Percentiles rank a stretch among this genome's conserved stretches.
Evolutionary conservation across 2,888 invertebrate species (phyloP).

Genomic region (Acanthosepion pharaonis): DNA sequence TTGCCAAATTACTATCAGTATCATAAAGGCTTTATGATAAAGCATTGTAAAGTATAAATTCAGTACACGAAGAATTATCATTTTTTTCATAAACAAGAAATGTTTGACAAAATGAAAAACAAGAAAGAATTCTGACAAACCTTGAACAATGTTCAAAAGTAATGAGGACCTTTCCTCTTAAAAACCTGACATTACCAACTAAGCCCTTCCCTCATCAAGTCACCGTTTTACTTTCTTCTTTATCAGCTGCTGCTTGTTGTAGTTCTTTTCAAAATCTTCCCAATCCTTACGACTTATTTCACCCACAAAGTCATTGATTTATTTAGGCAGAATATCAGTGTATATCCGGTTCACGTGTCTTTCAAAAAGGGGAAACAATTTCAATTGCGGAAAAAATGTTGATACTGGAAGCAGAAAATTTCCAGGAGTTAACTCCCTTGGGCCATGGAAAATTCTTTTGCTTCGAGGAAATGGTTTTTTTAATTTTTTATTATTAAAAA

Average conservation of each 20-base stretch:
- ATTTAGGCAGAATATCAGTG: not conserved
- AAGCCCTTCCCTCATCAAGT: not conserved
- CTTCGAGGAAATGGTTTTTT: too few relatives aligned
- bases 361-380: not conserved
- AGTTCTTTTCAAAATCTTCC: not conserved
- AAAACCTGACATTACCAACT: not conserved
- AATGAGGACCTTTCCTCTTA: not conserved
- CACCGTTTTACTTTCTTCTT: not conserved
- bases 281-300: not conserved
- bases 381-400: too few relatives aligned
- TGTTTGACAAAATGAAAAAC: too few relatives aligned
- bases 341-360: not conserved
- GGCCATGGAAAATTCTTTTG: not conserved
- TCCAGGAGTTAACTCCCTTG: constrained; percentile 3
- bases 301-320: not conserved
- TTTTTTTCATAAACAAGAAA: too few relatives aligned
- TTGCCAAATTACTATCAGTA: too few relatives aligned
- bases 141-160: not conserved
- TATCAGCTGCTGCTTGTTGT: not conserved
- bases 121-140: too few relatives aligned
- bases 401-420: not conserved
- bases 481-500: too few relatives aligned
- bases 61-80: too few relatives aligned
- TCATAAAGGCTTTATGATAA: too few relatives aligned
- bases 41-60: too few relatives aligned